Conservation (phyloP, 2,888 invertebrate genomes). For the Lithophane leautieri region DNA sequence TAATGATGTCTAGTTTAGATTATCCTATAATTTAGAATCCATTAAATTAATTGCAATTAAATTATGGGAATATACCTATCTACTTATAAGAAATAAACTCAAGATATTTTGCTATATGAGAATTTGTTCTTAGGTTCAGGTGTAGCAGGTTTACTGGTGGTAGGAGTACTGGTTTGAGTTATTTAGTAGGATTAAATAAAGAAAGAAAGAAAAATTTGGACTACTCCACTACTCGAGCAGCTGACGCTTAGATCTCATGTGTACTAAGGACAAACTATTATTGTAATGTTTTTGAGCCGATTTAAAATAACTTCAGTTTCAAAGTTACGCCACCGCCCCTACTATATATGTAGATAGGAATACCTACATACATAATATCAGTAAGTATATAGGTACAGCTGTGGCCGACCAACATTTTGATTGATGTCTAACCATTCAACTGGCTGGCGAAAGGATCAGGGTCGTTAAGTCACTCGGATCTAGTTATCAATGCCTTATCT, state of each 20-base stretch:
- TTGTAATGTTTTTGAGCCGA: too few relatives aligned
- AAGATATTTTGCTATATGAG: not conserved
- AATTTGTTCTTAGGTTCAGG: not conserved
- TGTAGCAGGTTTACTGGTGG: not conserved
- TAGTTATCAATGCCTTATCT: conserved; percentile 8
- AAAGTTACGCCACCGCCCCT: too few relatives aligned
- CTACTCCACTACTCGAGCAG: too few relatives aligned
- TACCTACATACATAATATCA: too few relatives aligned
- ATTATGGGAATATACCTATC: not conserved
- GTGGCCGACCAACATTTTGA: conserved; percentile 13
- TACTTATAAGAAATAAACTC: not conserved
- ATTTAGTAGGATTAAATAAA: not conserved
- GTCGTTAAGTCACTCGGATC: conserved; percentile 39
- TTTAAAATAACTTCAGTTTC: too few relatives aligned
- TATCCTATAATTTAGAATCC: not conserved
- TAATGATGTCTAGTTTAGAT: conserved; percentile 17
- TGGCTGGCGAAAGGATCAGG: conserved; percentile 19
- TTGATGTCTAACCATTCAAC: conserved; percentile 38
- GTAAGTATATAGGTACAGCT: conserved; percentile 1
- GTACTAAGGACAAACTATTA: too few relatives aligned
- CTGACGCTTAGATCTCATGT: too few relatives aligned
- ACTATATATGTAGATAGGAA: not conserved
- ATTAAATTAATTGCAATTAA: not conserved
- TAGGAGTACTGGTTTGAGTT: not conserved
- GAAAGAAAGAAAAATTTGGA: too few relatives aligned